Conservation (phyloP, 2,113 vertebrate genomes). For the Anthoscopus minutus region DNA sequence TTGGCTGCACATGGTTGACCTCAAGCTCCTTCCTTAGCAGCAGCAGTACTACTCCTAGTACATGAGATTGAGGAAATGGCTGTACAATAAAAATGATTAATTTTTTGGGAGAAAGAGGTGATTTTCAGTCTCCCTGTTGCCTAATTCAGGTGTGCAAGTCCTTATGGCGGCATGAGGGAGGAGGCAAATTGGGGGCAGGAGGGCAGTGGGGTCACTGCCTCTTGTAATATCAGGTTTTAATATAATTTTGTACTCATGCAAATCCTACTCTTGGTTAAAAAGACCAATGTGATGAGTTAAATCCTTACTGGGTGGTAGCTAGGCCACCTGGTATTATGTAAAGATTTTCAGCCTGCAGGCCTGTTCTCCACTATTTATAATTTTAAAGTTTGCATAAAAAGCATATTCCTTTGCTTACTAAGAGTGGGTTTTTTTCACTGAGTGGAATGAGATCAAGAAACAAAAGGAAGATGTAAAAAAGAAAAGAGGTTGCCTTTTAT, state of each 20-base stretch:
- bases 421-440: neutral
- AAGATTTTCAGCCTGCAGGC: neutral
- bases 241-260: neutral
- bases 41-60: neutral
- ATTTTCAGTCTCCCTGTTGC: neutral
- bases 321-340: neutral
- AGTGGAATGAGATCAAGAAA: neutral
- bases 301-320: neutral
- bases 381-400: neutral
- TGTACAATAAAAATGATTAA: neutral
- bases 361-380: neutral
- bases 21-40: neutral
- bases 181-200: neutral
- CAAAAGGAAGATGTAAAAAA: neutral
- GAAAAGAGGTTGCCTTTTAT: neutral
- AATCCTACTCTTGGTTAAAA: neutral
- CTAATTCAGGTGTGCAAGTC: neutral
- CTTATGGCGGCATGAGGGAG: fast-evolving
- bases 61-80: neutral
- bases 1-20: fast-evolving
- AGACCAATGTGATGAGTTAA: neutral
- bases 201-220: neutral
- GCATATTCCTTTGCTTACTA: neutral
- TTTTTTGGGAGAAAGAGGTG: neutral
- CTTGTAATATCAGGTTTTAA: neutral